Evolutionary conservation across 2,888 invertebrate genomes (phyloP), one percentile per base, ranked within the genome.

Genomic region (Folsomia manolachei): DNA sequence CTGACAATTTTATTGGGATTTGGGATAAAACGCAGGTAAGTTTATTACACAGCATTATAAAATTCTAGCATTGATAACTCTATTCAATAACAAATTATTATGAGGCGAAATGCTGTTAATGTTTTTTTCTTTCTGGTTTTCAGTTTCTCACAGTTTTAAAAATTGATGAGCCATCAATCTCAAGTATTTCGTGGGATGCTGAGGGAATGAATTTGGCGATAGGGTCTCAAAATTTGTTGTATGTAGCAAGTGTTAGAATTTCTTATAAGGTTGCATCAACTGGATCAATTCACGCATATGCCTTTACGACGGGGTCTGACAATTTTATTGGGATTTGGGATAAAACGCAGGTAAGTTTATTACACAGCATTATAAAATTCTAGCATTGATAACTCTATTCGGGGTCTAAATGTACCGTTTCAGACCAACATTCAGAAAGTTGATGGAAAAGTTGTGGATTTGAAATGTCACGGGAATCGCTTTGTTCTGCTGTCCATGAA

Each of bases 231-330:
- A 27, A 64, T 19, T 69, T 71, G 11, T 64, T 73, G 51, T 73
- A 71, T n/a, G 70, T 73, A 61, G 73, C 68, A 9, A 71, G 64
- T 52, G 52, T 73, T 4, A 27, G 64, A 19, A 70, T 71, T 18
- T 60, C 64, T 68, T 73, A 73, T 19, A 73, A 73, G 68, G 61
- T 71, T 11, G 27, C 70, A 26, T 71, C 71, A 24, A 71, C n/a
- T 24, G 25, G 61, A 9, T 23, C 52, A 1, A 19, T 60, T 56
- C 68, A 73, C 27, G 70, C 70, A 26, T 73, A 73, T 53, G 73
- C 70, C 0, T 71, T 70, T 64, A 63, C 63, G 1, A 67, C 53
- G 26, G 73, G 70, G n/a, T 56, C n/a, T 19, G 39, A 51, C 7
- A 70, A 39, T 63, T 68, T 53, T 27, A 63, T 71, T 18, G 27